phyloP scores from a whole-genome alignment of 1,140 invertebrate species.

The Drosophila grimshawi region DNA sequence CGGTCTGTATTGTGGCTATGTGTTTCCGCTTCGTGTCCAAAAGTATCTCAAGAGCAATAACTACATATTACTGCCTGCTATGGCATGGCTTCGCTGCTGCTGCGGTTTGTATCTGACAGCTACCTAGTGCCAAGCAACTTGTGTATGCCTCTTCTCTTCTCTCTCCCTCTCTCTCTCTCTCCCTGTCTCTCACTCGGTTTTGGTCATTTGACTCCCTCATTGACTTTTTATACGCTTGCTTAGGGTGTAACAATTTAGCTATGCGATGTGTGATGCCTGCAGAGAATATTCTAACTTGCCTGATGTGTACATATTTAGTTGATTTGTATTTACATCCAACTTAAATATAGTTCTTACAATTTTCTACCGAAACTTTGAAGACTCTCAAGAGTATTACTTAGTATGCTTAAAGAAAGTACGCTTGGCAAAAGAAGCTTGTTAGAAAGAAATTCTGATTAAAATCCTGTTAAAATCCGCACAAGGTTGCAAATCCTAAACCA shows the following conservation, averaged over 20 bases:
- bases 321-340: too few relatives aligned
- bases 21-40: constrained; percentile 80
- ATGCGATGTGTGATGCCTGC: background rate
- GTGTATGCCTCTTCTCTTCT: constrained; percentile 1
- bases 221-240: constrained; percentile 40
- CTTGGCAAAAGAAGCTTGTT: too few relatives aligned
- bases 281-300: background rate
- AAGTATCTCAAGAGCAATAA: constrained; percentile 80
- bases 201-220: constrained; percentile 3
- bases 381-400: too few relatives aligned
- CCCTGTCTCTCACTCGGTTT: background rate
- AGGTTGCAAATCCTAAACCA: too few relatives aligned
- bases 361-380: too few relatives aligned
- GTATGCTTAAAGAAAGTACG: too few relatives aligned
- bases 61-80: constrained; percentile 36
- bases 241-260: background rate
- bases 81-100: constrained; percentile 46
- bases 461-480: too few relatives aligned
- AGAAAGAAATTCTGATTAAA: too few relatives aligned
- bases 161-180: constrained; percentile 7
- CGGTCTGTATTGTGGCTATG: constrained; percentile 40
- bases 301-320: background rate
- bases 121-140: constrained; percentile 53
- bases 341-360: too few relatives aligned
- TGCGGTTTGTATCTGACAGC: constrained; percentile 58